Evolutionary conservation across 1,140 invertebrate species (phyloP).

Genomic region (Globodera rostochiensis): DNA sequence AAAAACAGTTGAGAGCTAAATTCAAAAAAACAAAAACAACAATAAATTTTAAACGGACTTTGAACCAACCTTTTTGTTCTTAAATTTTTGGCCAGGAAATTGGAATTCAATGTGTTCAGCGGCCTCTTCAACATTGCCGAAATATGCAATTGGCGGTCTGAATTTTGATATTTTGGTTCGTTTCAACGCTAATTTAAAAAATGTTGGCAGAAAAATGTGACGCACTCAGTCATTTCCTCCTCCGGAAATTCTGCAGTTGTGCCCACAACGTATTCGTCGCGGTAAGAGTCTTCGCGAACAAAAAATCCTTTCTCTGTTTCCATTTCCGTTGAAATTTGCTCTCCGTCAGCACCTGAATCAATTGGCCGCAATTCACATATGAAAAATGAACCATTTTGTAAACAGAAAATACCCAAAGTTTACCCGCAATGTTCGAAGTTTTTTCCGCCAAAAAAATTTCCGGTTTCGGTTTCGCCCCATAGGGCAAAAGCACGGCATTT

Average conservation of each 20-base stretch:
- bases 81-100: conserved; percentile 44
- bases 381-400: not conserved
- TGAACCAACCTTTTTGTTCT: not conserved
- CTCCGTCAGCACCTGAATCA: not conserved
- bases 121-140: conserved; percentile 36
- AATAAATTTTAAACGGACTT: not conserved
- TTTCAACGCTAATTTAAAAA: not conserved
- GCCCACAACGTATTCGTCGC: conserved; percentile 43
- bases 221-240: conserved; percentile 49
- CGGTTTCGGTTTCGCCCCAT: conserved; percentile 9
- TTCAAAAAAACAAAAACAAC: too few species aligned
- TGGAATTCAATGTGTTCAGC: conserved; percentile 59
- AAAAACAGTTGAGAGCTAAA: too few species aligned
- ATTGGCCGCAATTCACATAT: not conserved
- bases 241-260: conserved; percentile 40
- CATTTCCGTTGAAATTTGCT: not conserved
- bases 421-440: not conserved
- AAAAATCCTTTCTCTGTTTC: conserved; percentile 43
- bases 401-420: not conserved
- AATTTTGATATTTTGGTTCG: not conserved
- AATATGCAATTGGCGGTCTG: conserved; percentile 18
- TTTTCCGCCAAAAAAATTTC: conserved; percentile 12
- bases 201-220: not conserved
- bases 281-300: conserved; percentile 36
- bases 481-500: conserved; percentile 14